phyloP scores from a whole-genome alignment of 2,888 invertebrate species.

The Slavum lentiscoides region DNA sequence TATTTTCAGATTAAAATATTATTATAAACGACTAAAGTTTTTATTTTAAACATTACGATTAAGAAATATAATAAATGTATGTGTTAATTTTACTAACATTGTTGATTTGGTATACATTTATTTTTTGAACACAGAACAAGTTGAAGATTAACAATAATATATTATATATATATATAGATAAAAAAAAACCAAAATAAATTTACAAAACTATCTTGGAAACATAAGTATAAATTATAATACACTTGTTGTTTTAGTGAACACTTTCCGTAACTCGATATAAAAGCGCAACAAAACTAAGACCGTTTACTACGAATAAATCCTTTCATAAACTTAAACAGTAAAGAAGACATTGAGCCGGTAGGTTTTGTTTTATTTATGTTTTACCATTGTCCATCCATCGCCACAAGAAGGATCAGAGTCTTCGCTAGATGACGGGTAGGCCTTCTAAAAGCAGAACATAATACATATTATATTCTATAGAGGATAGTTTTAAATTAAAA shows the following conservation, averaged over 20 bases:
- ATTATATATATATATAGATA: neutral
- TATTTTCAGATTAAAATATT: no score
- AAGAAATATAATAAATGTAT: neutral
- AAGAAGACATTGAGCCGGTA: neutral
- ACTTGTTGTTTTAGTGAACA: neutral
- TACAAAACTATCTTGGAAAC: constrained; percentile 2
- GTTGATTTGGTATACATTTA: neutral
- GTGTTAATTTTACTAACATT: neutral
- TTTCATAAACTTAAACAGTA: constrained; percentile 7
- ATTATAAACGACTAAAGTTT: neutral
- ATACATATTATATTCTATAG: no score
- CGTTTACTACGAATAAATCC: neutral
- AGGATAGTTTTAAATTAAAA: no score
- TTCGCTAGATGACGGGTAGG: constrained; percentile 34
- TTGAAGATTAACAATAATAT: constrained; percentile 9
- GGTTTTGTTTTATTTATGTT: constrained; percentile 34
- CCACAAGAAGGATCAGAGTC: constrained; percentile 20
- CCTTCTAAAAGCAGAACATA: constrained; percentile 15
- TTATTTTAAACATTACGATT: neutral
- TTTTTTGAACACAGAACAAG: neutral
- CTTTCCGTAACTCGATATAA: neutral
- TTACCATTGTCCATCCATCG: constrained; percentile 49
- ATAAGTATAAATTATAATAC: neutral
- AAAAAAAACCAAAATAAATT: constrained; percentile 4
- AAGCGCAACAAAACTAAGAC: neutral